Percentiles rank a stretch among this genome's conserved stretches.
Evolutionary conservation across 2,113 vertebrate species (phyloP).

Genomic region (Solea senegalensis): DNA sequence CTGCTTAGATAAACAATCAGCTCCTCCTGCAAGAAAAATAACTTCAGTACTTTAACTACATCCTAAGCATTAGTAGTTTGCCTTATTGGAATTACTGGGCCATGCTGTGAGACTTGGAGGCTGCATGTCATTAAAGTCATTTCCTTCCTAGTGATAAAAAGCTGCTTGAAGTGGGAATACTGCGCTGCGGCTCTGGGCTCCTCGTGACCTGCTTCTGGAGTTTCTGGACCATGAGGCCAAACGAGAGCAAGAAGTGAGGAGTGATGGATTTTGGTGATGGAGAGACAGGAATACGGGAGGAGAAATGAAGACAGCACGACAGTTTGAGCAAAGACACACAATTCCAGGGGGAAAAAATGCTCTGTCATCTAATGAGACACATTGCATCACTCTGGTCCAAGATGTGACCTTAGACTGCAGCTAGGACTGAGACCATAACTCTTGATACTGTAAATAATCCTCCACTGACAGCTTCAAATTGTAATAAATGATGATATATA

Average conservation of each 20-base stretch:
- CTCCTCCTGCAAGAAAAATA: neutral
- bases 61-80: neutral
- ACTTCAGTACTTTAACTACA: neutral
- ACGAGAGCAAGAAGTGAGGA: conserved; percentile 30
- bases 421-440: conserved; percentile 20
- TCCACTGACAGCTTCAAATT: conserved; percentile 43
- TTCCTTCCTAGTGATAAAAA: conserved; percentile 34
- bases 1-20: neutral
- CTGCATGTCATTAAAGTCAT: conserved; percentile 6
- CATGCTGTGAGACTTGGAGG: conserved; percentile 9
- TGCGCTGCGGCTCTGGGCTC: conserved; percentile 20
- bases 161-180: conserved; percentile 23
- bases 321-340: conserved; percentile 45
- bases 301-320: conserved; percentile 55
- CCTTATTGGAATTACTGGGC: conserved; percentile 37
- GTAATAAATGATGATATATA: conserved; percentile 39
- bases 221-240: conserved; percentile 52
- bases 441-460: conserved; percentile 27
- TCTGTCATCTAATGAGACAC: conserved; percentile 22
- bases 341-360: conserved; percentile 28
- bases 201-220: conserved; percentile 65
- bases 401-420: conserved; percentile 20
- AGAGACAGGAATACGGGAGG: conserved; percentile 19
- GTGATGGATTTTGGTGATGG: neutral
- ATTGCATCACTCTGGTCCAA: conserved; percentile 19